These are phyloP conservation scores for Anas platyrhynchos DNA, from an alignment of 2,113 vertebrate genomes.

Conservation along the genomic window DNA sequence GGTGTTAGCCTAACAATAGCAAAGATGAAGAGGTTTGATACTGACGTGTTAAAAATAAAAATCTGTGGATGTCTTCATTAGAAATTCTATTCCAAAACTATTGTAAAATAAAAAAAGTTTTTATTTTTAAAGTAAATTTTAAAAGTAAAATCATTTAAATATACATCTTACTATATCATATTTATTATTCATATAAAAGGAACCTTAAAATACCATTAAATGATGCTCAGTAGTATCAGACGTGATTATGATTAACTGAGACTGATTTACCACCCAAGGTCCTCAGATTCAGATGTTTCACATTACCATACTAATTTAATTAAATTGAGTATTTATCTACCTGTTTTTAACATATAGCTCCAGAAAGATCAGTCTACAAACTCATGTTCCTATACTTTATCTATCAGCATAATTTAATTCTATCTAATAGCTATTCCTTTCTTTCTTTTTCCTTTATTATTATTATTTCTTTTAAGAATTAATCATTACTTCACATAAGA, in stretches of 20 bases:
- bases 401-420: not conserved
- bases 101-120: not conserved
- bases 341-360: not conserved
- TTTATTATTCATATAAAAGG: constrained; percentile 19
- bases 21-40: not conserved
- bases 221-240: not conserved
- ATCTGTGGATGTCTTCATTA: not conserved
- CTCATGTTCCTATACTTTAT: not conserved
- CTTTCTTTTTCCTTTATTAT: not conserved
- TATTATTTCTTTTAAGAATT: not conserved
- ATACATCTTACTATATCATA: not conserved
- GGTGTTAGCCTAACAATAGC: not conserved
- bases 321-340: constrained; percentile 9
- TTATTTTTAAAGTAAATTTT: not conserved
- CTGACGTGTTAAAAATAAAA: not conserved
- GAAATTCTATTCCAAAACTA: not conserved
- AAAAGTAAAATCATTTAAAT: not conserved
- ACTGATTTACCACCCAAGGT: not conserved
- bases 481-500: not conserved
- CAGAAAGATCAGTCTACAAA: not conserved
- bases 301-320: constrained; percentile 37
- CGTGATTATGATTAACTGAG: constrained; percentile 18
- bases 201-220: constrained; percentile 18
- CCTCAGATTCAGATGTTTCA: not conserved
- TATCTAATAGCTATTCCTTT: not conserved